Conservation (phyloP, 2,113 vertebrate genomes). For the Raja brachyura region DNA sequence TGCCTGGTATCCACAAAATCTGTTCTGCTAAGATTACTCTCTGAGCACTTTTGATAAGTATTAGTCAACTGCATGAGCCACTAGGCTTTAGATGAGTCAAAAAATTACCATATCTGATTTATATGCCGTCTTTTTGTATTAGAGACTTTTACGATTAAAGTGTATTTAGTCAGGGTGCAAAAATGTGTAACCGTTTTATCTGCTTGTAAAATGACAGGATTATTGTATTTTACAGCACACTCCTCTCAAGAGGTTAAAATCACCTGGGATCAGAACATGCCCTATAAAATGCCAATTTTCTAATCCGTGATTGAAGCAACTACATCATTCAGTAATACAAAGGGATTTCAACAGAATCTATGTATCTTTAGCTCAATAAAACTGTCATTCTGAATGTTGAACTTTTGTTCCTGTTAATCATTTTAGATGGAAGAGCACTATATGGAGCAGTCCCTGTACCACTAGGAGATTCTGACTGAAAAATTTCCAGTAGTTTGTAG, state of each 20-base stretch:
- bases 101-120: neutral
- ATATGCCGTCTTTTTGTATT: neutral
- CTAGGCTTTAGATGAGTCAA: neutral
- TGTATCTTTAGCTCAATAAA: neutral
- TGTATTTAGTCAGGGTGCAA: neutral
- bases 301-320: constrained; percentile 12
- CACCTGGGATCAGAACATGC: neutral
- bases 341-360: neutral
- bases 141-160: neutral
- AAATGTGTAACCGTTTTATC: neutral
- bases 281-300: neutral
- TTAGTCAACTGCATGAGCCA: no score
- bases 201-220: neutral
- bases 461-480: neutral
- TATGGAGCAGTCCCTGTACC: neutral
- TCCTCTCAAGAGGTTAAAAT: neutral
- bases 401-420: neutral
- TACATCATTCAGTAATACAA: neutral
- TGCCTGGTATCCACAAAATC: neutral
- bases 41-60: neutral
- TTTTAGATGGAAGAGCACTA: neutral
- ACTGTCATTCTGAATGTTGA: neutral
- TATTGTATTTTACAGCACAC: neutral
- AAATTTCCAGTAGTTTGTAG: neutral
- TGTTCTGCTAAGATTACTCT: neutral